Evolutionary conservation across 2,888 invertebrate genomes (phyloP), one percentile per base, ranked within the genome.

Genomic region (Acleris emargana): DNA sequence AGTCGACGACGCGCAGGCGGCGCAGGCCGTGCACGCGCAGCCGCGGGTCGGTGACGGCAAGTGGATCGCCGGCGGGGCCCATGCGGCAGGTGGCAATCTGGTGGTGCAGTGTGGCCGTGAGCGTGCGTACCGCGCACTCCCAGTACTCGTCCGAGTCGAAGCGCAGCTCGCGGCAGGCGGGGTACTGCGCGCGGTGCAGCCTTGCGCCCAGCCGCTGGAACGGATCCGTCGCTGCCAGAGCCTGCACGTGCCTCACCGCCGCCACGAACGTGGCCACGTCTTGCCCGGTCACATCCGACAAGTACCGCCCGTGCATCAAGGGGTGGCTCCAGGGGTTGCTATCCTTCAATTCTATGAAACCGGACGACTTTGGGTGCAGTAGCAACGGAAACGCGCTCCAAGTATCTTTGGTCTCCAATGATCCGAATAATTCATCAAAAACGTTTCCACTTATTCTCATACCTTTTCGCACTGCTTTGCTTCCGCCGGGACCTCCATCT

Each of bases 231-330:
- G 93, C 76, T 0, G 93, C 87, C 18, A 96, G 79, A 54, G 91
- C 87, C 67, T 95, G 93, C 1, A 94, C 82, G 67, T 94, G 93
- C 71, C 95, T 95, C 50, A 96, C 94, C 0, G 94, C 93, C 17
- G 93, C 93, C 5, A 95, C 81, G 57, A 95, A 84, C 1, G 94
- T 94, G n/a, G 92, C 91, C 0, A 94, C 83, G 74, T 97, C 93
- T 25, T 71, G 81, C 3, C 93, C 93, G 76, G 71, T 81, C 5
- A 93, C 93, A 76, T 96, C 94, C 0, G 94, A 93, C 67, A 97
- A 93, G 80, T 97, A 97, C 75, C 97, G 96, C 0, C 97, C 95
- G 73, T 96, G 94, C 73, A 98, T 94, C n/a, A 94, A 86, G 0
- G 98, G 97, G 73, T 95, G 94, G 43, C 95, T 94, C 52, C 95